Evolutionary conservation across 2,797 vertebrate species (phyloP).

Genomic region (Astyanax mexicanus): DNA sequence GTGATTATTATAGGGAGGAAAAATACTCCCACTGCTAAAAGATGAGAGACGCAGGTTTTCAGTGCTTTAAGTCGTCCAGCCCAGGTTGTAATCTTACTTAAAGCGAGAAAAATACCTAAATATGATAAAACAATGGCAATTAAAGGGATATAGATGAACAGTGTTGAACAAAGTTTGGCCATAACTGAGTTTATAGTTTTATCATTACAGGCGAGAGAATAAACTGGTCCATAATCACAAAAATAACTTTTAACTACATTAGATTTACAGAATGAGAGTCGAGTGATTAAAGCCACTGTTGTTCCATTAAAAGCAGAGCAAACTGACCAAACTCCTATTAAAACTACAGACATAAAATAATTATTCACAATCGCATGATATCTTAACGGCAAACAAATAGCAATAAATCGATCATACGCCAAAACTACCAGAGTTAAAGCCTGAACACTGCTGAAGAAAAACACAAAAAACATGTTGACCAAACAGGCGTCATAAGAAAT

Average conservation of each 20-base stretch:
- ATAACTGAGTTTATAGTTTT: conserved; percentile 26
- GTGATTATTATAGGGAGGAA: conserved; percentile 43
- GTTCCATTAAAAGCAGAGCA: neutral
- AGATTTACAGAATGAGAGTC: conserved; percentile 57
- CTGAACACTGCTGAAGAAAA: conserved; percentile 43
- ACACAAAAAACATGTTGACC: conserved; percentile 57
- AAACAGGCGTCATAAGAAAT: conserved; percentile 51
- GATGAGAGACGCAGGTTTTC: conserved; percentile 57
- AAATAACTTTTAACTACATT: conserved; percentile 9
- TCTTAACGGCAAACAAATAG: conserved; percentile 55
- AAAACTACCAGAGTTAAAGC: conserved; percentile 45
- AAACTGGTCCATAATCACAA: neutral
- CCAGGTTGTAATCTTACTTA: conserved; percentile 32
- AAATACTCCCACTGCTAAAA: conserved; percentile 51
- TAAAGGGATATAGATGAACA: conserved; percentile 44
- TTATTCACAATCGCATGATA: conserved; percentile 52
- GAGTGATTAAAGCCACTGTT: conserved; percentile 33
- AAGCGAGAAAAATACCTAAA: conserved; percentile 39
- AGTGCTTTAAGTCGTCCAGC: conserved; percentile 53
- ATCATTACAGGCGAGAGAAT: conserved; percentile 53
- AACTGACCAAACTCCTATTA: conserved; percentile 38
- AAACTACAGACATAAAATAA: conserved; percentile 31
- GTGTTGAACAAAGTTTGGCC: neutral
- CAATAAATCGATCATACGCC: conserved; percentile 52
- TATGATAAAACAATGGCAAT: conserved; percentile 51